phyloP scores from a whole-genome alignment of 2,797 vertebrate genomes.

The Sebastes diaconus region DNA sequence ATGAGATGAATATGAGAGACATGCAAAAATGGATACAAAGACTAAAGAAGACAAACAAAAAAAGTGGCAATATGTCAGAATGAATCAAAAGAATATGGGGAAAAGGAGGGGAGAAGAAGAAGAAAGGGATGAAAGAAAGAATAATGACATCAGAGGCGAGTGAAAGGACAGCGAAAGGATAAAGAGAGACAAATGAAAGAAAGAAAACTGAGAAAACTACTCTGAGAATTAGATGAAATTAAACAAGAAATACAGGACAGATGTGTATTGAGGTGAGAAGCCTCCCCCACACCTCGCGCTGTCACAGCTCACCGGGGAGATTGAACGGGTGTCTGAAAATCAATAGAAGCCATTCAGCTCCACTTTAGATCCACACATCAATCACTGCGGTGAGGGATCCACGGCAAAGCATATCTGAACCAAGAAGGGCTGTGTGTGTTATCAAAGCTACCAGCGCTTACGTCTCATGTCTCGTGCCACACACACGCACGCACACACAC shows the following conservation, averaged over 20 bases:
- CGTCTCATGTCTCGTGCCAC: neutral
- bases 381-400: neutral
- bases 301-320: constrained; percentile 8
- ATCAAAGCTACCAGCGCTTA: neutral
- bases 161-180: neutral
- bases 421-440: neutral
- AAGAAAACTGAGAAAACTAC: neutral
- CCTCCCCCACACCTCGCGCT: neutral
- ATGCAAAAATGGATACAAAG: neutral
- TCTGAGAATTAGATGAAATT: neutral
- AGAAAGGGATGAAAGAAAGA: neutral
- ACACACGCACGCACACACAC: rapidly evolving
- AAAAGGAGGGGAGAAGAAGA: too few relatives aligned
- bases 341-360: constrained; percentile 19
- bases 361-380: constrained; percentile 11
- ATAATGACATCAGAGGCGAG: neutral
- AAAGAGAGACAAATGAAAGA: neutral
- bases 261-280: neutral
- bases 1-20: too few relatives aligned
- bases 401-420: neutral
- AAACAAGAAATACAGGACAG: neutral
- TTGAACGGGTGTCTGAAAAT: constrained; percentile 15
- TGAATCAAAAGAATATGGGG: neutral
- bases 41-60: neutral
- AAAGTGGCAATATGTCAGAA: neutral